phyloP scores from a whole-genome alignment of 2,113 vertebrate genomes.

The Pogonocichla stellata region DNA sequence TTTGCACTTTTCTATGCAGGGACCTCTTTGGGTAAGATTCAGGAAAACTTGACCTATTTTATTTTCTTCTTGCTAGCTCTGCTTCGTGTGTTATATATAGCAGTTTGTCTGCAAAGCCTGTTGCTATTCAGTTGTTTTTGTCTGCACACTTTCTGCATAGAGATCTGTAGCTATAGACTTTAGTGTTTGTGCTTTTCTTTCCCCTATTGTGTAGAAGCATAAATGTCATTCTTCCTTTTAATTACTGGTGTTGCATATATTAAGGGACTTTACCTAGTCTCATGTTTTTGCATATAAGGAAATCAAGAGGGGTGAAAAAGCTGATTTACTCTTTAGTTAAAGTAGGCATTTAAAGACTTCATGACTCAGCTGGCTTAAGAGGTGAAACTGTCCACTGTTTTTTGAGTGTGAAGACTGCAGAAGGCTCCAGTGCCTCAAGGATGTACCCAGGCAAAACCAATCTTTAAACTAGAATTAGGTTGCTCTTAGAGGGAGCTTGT shows the following conservation, averaged over 20 bases:
- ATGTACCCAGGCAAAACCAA: background rate
- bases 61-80: background rate
- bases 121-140: background rate
- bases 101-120: background rate
- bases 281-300: background rate
- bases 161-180: background rate
- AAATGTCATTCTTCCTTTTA: background rate
- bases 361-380: background rate
- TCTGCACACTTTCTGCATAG: background rate
- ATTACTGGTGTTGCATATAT: background rate
- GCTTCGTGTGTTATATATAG: background rate
- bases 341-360: background rate
- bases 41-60: conserved; percentile 24
- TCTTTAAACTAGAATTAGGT: background rate
- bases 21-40: conserved; percentile 47
- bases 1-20: conserved; percentile 7
- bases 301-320: background rate
- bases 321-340: background rate
- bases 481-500: background rate
- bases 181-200: background rate
- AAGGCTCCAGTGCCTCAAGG: background rate
- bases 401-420: background rate
- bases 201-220: background rate
- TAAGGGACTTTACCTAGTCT: background rate
- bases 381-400: background rate